Conservation (phyloP, 2,113 vertebrate species). For the Chaetorhynchus papuensis region DNA sequence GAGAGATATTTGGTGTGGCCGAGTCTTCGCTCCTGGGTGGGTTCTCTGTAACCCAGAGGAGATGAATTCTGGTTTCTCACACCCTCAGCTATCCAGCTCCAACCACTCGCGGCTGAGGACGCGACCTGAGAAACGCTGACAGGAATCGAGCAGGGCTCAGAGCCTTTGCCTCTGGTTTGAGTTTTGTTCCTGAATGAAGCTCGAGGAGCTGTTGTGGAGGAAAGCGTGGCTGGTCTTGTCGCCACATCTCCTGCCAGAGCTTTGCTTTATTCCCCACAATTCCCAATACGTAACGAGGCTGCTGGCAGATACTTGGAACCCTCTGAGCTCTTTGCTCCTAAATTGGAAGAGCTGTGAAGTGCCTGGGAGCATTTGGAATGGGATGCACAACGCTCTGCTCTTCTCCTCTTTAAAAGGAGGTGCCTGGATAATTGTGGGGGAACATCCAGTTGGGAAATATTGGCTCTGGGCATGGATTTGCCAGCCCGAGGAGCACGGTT, state of each 20-base stretch:
- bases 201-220: background rate
- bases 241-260: background rate
- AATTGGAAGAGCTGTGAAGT: background rate
- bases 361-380: background rate
- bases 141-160: background rate
- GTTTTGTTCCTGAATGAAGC: background rate
- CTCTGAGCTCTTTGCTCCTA: background rate
- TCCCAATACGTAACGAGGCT: background rate
- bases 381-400: background rate
- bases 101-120: background rate
- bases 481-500: background rate
- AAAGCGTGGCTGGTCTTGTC: background rate
- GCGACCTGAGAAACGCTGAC: background rate
- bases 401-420: background rate
- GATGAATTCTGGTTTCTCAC: background rate
- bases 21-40: background rate
- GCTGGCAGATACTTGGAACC: background rate
- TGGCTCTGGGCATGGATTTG: background rate
- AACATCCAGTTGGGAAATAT: background rate
- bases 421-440: background rate
- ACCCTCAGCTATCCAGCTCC: background rate
- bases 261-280: background rate
- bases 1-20: background rate
- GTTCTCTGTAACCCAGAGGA: background rate
- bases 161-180: background rate